Conservation (phyloP, 2,797 vertebrate species). For the Percopsis omiscomaycus region DNA sequence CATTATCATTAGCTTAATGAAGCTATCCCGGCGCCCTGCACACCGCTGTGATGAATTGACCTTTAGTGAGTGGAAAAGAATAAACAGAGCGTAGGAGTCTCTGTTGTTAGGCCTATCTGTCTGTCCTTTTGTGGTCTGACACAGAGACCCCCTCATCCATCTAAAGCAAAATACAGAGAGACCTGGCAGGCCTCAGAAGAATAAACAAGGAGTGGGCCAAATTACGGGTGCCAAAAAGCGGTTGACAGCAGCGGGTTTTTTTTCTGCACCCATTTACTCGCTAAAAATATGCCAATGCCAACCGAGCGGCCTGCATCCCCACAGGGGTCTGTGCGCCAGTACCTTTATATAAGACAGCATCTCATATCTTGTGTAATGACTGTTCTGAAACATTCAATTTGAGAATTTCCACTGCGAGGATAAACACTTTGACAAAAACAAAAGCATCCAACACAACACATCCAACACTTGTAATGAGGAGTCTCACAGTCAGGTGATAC, state of each 20-base stretch:
- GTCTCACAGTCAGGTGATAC: conserved; percentile 58
- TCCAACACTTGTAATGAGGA: conserved; percentile 54
- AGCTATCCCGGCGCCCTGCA: conserved; percentile 9
- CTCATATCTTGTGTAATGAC: conserved; percentile 61
- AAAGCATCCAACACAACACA: conserved; percentile 56
- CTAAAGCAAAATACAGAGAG: conserved; percentile 58
- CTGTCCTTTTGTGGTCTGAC: conserved; percentile 13
- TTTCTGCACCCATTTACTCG: conserved; percentile 52
- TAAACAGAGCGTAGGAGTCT: conserved; percentile 30
- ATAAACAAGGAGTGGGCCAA: conserved; percentile 70
- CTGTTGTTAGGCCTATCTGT: conserved; percentile 25
- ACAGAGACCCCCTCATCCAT: conserved; percentile 58
- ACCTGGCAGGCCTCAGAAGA: conserved; percentile 37
- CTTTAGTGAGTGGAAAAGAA: conserved; percentile 25
- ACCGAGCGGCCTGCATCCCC: conserved; percentile 40
- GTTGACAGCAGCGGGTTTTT: conserved; percentile 64
- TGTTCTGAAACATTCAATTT: conserved; percentile 63
- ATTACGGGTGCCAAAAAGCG: conserved; percentile 70
- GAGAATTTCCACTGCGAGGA: conserved; percentile 64
- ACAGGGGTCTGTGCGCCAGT: conserved; percentile 50
- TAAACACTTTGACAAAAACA: conserved; percentile 53
- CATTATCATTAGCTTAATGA: conserved; percentile 33
- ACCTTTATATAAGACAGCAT: conserved; percentile 54
- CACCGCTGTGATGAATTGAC: conserved; percentile 31
- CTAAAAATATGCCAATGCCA: conserved; percentile 68